Conservation (phyloP, 2,797 vertebrate genomes). For the Erpetoichthys calabaricus region DNA sequence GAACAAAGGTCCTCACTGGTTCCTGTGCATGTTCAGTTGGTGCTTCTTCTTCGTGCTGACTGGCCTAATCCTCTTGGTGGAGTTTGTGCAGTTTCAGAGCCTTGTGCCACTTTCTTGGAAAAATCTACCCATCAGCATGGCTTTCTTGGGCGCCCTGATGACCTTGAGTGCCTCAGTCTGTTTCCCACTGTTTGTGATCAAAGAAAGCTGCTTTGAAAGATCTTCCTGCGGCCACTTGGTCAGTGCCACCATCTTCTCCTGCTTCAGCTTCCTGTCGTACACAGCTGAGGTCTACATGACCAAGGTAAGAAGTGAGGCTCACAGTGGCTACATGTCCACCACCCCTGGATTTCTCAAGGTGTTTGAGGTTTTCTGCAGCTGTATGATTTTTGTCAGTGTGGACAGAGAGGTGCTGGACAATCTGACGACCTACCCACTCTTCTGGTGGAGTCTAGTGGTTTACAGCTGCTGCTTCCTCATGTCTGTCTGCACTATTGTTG, state of each 20-base stretch:
- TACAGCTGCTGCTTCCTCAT: slow-evolving; percentile 35
- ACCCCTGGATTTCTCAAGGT: slow-evolving; percentile 47
- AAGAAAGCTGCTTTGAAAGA: accelerated
- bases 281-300: slow-evolving; percentile 33
- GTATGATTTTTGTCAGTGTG: slow-evolving; percentile 32
- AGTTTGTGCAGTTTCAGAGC: slow-evolving; percentile 52
- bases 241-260: slow-evolving; percentile 28
- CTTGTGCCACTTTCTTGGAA: slow-evolving; percentile 57
- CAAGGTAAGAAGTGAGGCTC: slow-evolving; percentile 28
- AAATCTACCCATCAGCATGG: slow-evolving; percentile 44
- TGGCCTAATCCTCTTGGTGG: slow-evolving; percentile 43
- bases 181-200: slow-evolving; percentile 31
- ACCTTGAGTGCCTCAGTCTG: slow-evolving; percentile 30
- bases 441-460: slow-evolving; percentile 16
- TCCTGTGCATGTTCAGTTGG: slow-evolving; percentile 52
- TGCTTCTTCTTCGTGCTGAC: slow-evolving; percentile 50
- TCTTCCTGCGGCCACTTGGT: not conserved
- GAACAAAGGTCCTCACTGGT: slow-evolving; percentile 10
- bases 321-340: slow-evolving; percentile 53
- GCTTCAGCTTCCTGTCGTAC: slow-evolving; percentile 40
- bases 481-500: slow-evolving; percentile 33
- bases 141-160: slow-evolving; percentile 37
- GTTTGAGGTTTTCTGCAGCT: slow-evolving; percentile 43
- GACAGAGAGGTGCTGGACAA: not conserved
- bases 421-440: not conserved